Base-by-base conservation (phyloP, 2,113 vertebrate species). In the Mohoua ochrocephala region DNA sequence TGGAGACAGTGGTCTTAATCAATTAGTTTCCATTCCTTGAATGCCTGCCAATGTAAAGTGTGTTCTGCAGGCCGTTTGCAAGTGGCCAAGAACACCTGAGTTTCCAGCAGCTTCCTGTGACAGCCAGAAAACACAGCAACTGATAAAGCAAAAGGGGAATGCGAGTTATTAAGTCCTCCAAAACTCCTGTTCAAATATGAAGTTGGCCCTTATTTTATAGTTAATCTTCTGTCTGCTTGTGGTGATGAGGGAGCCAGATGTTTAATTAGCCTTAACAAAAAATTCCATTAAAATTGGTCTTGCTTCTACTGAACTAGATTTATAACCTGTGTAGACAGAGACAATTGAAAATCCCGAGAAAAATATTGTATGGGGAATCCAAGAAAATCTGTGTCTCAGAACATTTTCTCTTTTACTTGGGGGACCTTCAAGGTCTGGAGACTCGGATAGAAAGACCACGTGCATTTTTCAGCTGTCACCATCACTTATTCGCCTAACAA, bases 181-280 rank as follows among this genome's bases (percentile, higher is more conserved):
- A 35, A 88, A 64, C 26, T 20, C 52, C 64, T 47, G 31, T 47
- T 87, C 60, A 73, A 84, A 82, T 77, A 60, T 76, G 59, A 42
- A 57, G 61, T 24, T 21, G 15, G 53, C 47, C 69, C 77, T 95
- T 93, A 87, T 80, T 69, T 93, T 86, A 41, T 75, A 84, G 65
- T 94, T 97, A 87, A 95, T 96, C 95, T 96, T 84, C 81, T 74
- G 70, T 63, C 83, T 63, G 2, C 93, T 80, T 91, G 86, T 68
- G 52, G 75, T 42, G 42, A 88, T 67, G 91, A 95, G 59, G 49
- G 61, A 93, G 78, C 87, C 68, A 93, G 96, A 95, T 94, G 71
- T 95, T 97, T 94, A 96, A 97, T 96, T 95, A 89, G 92, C 19
- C 81, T 89, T 68, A 93, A 95, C 67, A 31, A 87, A 93, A 91